phyloP scores from a whole-genome alignment of 2,888 invertebrate genomes.

The Thysanoteuthis rhombus region DNA sequence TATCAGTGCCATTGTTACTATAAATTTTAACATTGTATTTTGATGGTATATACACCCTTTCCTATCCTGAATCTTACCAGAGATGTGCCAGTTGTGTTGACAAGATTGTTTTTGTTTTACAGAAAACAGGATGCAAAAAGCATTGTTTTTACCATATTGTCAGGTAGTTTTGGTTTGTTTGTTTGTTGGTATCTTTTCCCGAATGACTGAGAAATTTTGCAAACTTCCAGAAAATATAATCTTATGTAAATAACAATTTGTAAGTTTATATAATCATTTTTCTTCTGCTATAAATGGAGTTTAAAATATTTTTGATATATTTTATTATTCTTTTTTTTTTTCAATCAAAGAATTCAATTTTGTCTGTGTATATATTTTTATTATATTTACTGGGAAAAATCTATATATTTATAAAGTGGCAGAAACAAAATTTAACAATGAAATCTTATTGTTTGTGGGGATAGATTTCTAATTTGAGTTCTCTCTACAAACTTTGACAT shows the following conservation, averaged over 20 bases:
- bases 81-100: not conserved
- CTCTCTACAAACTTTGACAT: too few relatives aligned
- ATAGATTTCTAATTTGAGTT: too few relatives aligned
- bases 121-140: not conserved
- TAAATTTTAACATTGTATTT: not conserved
- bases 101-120: not conserved
- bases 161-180: not conserved
- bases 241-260: not conserved
- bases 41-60: not conserved
- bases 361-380: too few relatives aligned
- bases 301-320: not conserved
- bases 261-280: not conserved
- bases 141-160: not conserved
- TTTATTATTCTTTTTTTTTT: not conserved
- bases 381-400: too few relatives aligned
- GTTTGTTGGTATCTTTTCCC: not conserved
- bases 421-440: too few relatives aligned
- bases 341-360: not conserved
- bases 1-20: not conserved
- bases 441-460: too few relatives aligned
- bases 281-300: not conserved
- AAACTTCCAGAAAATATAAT: not conserved
- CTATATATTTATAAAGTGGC: too few relatives aligned
- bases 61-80: not conserved
- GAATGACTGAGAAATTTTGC: not conserved